phyloP scores from a whole-genome alignment of 2,113 vertebrate species.

The Vimba vimba region DNA sequence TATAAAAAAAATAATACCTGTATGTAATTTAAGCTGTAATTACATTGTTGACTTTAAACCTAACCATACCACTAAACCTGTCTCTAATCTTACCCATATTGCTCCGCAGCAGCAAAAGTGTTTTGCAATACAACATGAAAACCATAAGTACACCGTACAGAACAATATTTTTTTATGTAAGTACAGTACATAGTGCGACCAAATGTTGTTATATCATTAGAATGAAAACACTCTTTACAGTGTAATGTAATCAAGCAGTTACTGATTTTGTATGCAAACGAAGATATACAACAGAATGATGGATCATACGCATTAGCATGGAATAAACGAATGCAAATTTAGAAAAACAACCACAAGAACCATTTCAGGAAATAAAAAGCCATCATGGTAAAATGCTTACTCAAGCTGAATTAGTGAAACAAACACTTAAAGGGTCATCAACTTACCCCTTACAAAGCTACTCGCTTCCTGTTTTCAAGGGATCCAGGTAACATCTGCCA shows the following conservation, averaged over 20 bases:
- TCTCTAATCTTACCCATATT: too few relatives aligned
- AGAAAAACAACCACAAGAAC: background rate
- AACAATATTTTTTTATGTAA: too few relatives aligned
- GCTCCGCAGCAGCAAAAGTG: too few relatives aligned
- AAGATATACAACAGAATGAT: background rate
- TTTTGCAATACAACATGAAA: too few relatives aligned
- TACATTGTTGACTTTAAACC: too few relatives aligned
- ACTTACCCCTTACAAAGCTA: slow-evolving; percentile 7
- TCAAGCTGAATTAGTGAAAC: slow-evolving; percentile 16
- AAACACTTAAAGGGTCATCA: slow-evolving; percentile 7
- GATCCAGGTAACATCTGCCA: slow-evolving; percentile 41
- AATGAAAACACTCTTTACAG: background rate
- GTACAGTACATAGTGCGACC: too few relatives aligned
- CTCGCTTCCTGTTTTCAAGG: slow-evolving; percentile 37
- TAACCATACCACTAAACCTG: too few relatives aligned
- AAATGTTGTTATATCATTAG: background rate
- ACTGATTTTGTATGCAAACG: background rate
- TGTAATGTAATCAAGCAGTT: background rate
- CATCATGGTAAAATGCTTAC: slow-evolving; percentile 39
- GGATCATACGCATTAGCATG: background rate
- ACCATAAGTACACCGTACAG: too few relatives aligned
- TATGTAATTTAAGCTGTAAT: too few relatives aligned
- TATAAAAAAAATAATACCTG: too few relatives aligned
- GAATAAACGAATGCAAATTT: background rate
- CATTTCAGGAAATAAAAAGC: background rate